A percentile compares a stretch with the other conserved stretches of the same genome.
Conservation (phyloP, 2,113 vertebrate species). For the Pholis gunnellus region DNA sequence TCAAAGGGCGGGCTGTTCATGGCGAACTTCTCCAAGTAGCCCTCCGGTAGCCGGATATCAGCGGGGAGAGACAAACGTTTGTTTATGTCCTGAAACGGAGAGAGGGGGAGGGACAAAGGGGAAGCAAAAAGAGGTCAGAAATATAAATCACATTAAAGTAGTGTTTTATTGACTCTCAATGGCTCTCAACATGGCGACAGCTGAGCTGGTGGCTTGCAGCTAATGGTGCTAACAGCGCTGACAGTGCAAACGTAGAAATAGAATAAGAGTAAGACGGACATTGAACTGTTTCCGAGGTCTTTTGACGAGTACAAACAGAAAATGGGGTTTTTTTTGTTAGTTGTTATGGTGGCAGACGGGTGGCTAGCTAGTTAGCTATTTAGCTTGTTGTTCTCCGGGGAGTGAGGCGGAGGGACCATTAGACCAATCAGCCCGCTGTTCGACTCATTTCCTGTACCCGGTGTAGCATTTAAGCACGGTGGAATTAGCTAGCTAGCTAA, state of each 20-base stretch:
- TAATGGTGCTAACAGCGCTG: neutral
- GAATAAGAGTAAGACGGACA: neutral
- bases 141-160: neutral
- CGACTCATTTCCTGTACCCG: neutral
- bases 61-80: constrained; percentile 87
- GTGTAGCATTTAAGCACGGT: neutral
- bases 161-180: neutral
- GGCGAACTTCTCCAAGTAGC: constrained; percentile 88
- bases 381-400: neutral
- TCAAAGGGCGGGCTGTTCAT: constrained; percentile 88
- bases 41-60: constrained; percentile 87
- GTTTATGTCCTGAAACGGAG: constrained; percentile 85
- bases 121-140: no score
- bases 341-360: neutral
- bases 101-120: neutral
- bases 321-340: neutral
- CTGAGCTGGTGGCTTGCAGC: neutral
- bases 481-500: neutral
- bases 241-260: no score
- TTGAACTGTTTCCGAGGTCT: neutral
- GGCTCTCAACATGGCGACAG: neutral
- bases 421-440: neutral
- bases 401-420: no score
- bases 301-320: neutral
- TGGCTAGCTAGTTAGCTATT: neutral